Conservation (phyloP, 1,140 invertebrate genomes). For the Drosophila sechellia region DNA sequence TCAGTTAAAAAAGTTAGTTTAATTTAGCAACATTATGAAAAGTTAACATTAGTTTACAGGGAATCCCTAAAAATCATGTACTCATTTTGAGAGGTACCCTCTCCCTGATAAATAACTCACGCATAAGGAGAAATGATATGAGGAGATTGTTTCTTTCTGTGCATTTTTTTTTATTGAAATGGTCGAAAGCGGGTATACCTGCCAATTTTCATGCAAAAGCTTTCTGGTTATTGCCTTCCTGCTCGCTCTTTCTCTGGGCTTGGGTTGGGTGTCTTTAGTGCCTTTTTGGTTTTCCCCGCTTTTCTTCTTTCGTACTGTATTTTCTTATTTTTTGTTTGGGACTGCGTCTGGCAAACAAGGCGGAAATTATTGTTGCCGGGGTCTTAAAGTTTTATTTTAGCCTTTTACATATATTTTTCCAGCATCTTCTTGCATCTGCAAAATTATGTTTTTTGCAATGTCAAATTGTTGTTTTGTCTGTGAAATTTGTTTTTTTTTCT, state of each 20-base stretch:
- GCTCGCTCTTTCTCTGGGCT: constrained; percentile 1
- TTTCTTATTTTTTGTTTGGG: constrained; percentile 17
- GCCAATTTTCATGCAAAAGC: constrained; percentile 36
- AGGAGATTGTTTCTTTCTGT: constrained; percentile 3
- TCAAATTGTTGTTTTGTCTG: constrained; percentile 30
- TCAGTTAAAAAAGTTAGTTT: neutral
- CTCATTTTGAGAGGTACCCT: neutral
- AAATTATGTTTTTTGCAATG: constrained; percentile 11
- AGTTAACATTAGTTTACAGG: neutral
- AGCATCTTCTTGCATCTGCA: constrained; percentile 34
- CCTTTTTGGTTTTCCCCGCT: constrained; percentile 32
- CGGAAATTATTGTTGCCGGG: constrained; percentile 73
- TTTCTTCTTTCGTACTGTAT: constrained; percentile 45
- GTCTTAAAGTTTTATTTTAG: constrained; percentile 44
- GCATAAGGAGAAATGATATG: constrained; percentile 3
- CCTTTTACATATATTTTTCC: constrained; percentile 2
- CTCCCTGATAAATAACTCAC: neutral
- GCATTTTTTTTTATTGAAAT: constrained; percentile 1
- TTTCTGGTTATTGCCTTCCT: constrained; percentile 1
- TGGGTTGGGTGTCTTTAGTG: constrained; percentile 13
- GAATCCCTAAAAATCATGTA: neutral
- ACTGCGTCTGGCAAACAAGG: constrained; percentile 48
- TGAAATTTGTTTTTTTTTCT: constrained; percentile 20
- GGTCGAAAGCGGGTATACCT: constrained; percentile 4
- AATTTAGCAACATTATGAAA: neutral